Conservation (phyloP, 1,140 invertebrate species). For the Diorhabda sublineata region DNA sequence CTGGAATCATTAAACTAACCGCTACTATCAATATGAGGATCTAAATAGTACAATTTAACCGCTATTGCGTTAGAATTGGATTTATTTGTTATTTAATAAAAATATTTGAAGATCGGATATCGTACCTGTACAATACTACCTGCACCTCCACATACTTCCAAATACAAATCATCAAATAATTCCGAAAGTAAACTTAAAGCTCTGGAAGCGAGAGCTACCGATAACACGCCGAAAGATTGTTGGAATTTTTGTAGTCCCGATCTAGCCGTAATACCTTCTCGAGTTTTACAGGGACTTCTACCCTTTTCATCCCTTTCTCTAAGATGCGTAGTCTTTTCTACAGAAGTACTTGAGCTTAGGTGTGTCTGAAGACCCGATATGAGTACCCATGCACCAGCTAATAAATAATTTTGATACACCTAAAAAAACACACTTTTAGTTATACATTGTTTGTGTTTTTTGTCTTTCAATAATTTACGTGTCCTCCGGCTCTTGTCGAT, state of each 20-base stretch:
- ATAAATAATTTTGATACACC: slow-evolving; percentile 83
- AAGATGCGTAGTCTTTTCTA: slow-evolving; percentile 24
- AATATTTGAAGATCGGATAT: no score
- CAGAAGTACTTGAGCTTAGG: slow-evolving; percentile 53
- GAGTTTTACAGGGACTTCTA: slow-evolving; percentile 62
- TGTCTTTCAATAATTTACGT: slow-evolving; percentile 58
- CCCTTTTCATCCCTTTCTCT: slow-evolving; percentile 55
- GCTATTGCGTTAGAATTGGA: no score
- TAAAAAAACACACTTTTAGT: slow-evolving; percentile 38
- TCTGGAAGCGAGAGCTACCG: slow-evolving; percentile 73
- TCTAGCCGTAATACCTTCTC: slow-evolving; percentile 52
- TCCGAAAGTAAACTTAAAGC: slow-evolving; percentile 63
- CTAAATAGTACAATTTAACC: no score
- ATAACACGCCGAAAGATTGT: slow-evolving; percentile 77
- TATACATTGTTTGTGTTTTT: neutral
- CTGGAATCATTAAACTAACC: no score
- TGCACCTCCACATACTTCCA: slow-evolving; percentile 49
- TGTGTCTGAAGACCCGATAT: slow-evolving; percentile 79
- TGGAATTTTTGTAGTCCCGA: slow-evolving; percentile 51
- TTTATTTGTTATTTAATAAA: no score
- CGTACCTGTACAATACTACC: slow-evolving; percentile 33
- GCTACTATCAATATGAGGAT: no score
- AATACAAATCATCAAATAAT: slow-evolving; percentile 65
- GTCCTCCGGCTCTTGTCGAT: slow-evolving; percentile 81
- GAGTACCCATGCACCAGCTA: slow-evolving; percentile 83